A percentile compares a stretch with the other conserved stretches of the same genome.
Evolutionary conservation across 2,797 vertebrate genomes (phyloP).

Genomic region (Poeciliopsis infans): DNA sequence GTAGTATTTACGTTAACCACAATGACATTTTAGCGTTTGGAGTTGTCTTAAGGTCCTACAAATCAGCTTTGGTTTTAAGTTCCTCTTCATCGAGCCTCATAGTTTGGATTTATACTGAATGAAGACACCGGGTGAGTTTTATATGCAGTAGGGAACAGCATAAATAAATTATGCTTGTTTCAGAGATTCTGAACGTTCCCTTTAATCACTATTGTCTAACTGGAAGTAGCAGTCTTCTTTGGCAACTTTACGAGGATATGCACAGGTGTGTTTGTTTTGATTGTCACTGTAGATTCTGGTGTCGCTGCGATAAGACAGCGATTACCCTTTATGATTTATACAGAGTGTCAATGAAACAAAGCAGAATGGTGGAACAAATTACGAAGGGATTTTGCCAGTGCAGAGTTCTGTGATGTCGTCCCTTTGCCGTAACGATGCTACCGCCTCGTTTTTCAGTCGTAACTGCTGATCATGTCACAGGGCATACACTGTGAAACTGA

Average conservation of each 20-base stretch:
- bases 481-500: background rate
- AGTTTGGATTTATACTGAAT: background rate
- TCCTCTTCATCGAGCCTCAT: background rate
- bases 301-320: background rate
- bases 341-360: background rate
- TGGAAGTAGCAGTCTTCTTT: conserved; percentile 3
- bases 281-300: background rate
- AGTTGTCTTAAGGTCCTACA: background rate
- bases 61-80: background rate
- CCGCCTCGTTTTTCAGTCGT: background rate
- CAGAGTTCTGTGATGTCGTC: background rate
- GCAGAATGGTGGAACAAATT: background rate
- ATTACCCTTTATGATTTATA: too few relatives aligned
- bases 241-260: background rate
- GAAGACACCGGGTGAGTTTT: background rate
- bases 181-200: conserved; percentile 6
- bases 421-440: background rate
- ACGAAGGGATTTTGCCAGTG: background rate
- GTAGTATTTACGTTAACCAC: background rate
- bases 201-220: conserved; percentile 11
- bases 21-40: background rate
- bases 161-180: background rate
- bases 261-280: background rate
- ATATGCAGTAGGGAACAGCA: background rate
- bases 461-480: background rate